Base-by-base conservation (phyloP, 1,140 invertebrate genomes). In the Oryctes rhinoceros region DNA sequence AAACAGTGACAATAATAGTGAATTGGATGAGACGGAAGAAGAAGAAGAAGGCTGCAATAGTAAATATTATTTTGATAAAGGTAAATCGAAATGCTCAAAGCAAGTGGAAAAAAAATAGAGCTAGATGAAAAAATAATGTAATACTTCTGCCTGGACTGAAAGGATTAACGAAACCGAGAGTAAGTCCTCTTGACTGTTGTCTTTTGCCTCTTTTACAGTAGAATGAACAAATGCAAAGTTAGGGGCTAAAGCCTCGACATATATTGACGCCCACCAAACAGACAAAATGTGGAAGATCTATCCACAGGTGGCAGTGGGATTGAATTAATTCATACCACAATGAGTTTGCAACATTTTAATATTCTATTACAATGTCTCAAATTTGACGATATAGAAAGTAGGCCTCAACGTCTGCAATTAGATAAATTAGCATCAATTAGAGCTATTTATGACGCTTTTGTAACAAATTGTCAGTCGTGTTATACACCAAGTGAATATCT, bases 261-360 rank as follows among this genome's bases (percentile, higher is more conserved):
- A 80, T 79, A 67, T 82, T 67, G 79, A 35, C 30, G 44, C 79
- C 44, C 67, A 79, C 71, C 24, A 30, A 30, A 30, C 24, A 30
- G 24, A 30, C 24, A 30, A 30, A 30, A 30, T 30, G 24, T 30
- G 24, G 2, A 30, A 30, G 24, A 30, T 30, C 24, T 30, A 30
- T 30, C 48, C 24, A 24, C 79, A 24, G 82, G 84, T 81, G 83
- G 85, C 53, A 84, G 77, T 80, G 86, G 83, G 48, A 74, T 86
- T 78, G 84, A 84, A 82, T 82, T 84, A 78, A 86, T 86, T 83
- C 47, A 81, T 48, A 79, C 84, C 7, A 84, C 83, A 37, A 86
- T 87, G 86, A 83, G 79, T 80, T 80, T 84, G 59, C 84, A 85
- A 80, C 79, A 84, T 47, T 85, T 86, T 81, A 59, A 18, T 76